Evolutionary conservation across 2,888 invertebrate genomes (phyloP), one percentile per base, ranked within the genome.

Genomic region (Rhyacophila evoluta): DNA sequence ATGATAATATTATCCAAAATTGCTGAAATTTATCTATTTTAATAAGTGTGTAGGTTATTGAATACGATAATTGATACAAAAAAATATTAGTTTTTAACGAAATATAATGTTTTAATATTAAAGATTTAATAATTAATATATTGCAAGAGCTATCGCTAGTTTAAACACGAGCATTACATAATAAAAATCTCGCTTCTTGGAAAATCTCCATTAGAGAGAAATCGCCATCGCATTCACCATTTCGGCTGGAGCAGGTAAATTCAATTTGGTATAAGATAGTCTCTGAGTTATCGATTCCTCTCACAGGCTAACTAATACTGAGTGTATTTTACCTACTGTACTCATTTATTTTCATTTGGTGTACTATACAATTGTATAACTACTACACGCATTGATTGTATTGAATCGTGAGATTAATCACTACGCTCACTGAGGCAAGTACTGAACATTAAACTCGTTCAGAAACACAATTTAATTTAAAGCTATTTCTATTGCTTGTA

Each of bases 221-320:
- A 55, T 25, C 19, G 0, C 25, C 25, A 8, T 19, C 25, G 2
- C 41, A 19, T 25, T 55, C 19, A 19, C 6, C 19, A 55, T 55
- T 55, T 55, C 1, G 41, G 25, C 12, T 33, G 8, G 19, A 55
- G 4, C 41, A 55, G 19, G 3, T 55, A 25, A 55, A 19, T 55
- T 55, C 41, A 55, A 55, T 55, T 55, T 55, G 6, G 41, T 55
- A 55, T 55, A 55, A 55, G 41, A 55, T 55, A 55, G 6, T 19
- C 8, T 19, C 25, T 5, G 25, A 19, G 8, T 19, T 55, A 55
- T 25, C 19, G 41, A 41, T 41, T 41, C 15, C 12, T 41, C n/a
- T n/a, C n/a, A 41, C 41, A 15, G 15, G 6, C 41, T 19, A 55
- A 25, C 41, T 55, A 19, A 55, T 25, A 19, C 25, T 55, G 25